Percentiles rank a stretch among this genome's conserved stretches.
Evolutionary conservation across 2,888 invertebrate genomes (phyloP).

Genomic region (Oligia latruncula): DNA sequence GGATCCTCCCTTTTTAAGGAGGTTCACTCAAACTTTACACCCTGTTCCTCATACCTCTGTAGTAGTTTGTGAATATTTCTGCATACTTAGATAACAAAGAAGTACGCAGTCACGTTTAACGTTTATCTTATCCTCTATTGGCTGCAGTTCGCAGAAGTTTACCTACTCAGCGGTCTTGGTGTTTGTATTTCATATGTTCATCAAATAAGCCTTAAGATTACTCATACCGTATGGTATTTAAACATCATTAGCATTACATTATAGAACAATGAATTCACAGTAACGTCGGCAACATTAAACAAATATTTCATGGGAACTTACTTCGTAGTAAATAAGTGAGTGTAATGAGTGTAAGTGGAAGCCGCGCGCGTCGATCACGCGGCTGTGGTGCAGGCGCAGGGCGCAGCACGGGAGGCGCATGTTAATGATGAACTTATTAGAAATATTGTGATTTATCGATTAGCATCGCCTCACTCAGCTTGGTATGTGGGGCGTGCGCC

Average conservation of each 20-base stretch:
- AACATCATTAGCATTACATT: constrained; percentile 35
- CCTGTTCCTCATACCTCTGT: too few relatives aligned
- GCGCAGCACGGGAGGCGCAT: constrained; percentile 17
- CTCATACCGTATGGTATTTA: neutral
- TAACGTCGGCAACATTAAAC: constrained; percentile 48
- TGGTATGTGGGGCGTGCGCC: constrained; percentile 57
- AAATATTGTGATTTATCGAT: constrained; percentile 65
- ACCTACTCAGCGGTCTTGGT: neutral
- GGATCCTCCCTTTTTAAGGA: too few relatives aligned
- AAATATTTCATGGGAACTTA: constrained; percentile 42
- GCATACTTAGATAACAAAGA: neutral
- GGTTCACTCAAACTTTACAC: too few relatives aligned
- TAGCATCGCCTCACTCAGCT: constrained; percentile 51
- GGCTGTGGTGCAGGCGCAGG: neutral
- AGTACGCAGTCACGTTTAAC: neutral
- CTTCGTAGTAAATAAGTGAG: constrained; percentile 3
- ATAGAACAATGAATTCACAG: constrained; percentile 19
- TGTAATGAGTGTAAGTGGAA: constrained; percentile 20
- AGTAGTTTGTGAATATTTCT: neutral
- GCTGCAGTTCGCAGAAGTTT: neutral
- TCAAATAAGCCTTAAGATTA: constrained; percentile 22
- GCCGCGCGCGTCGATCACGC: constrained; percentile 1
- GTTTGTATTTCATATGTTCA: neutral
- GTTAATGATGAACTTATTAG: constrained; percentile 42
- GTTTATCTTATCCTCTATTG: neutral